Percentiles rank a stretch among this genome's conserved stretches.
phyloP scores from a whole-genome alignment of 2,888 invertebrate species.

The Zaprionus bogoriensis region DNA sequence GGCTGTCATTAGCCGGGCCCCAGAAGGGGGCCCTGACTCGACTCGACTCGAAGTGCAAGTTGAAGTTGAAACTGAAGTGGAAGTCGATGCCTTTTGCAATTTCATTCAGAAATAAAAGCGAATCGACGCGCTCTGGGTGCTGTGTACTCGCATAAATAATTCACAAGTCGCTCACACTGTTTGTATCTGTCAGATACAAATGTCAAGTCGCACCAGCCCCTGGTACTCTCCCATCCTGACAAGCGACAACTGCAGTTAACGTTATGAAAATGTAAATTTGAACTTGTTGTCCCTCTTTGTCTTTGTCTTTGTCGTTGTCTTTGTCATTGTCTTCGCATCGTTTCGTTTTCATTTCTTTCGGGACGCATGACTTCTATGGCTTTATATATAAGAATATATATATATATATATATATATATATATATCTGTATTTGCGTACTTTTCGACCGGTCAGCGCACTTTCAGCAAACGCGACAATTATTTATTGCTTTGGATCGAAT shows the following conservation, averaged over 20 bases:
- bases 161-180: conserved; percentile 51
- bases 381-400: conserved; percentile 5
- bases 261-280: conserved; percentile 43
- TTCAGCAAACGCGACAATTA: conserved; percentile 63
- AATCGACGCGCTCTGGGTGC: conserved; percentile 7
- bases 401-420: conserved; percentile 2
- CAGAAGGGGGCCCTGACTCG: conserved; percentile 27
- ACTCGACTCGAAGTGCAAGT: conserved; percentile 45
- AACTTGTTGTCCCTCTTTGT: conserved; percentile 38
- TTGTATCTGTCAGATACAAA: conserved; percentile 52
- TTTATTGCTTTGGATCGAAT: conserved; percentile 26
- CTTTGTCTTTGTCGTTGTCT: conserved; percentile 21
- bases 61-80: conserved; percentile 31
- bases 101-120: conserved; percentile 51
- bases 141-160: conserved; percentile 58
- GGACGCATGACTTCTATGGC: conserved; percentile 46
- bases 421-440: conserved; percentile 37
- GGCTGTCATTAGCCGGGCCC: conserved; percentile 57
- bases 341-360: conserved; percentile 39
- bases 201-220: conserved; percentile 46
- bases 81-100: conserved; percentile 22
- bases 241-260: conserved; percentile 34
- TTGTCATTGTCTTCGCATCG: conserved; percentile 36
- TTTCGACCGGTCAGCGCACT: conserved; percentile 65
- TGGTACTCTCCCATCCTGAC: too few species aligned